Conservation (phyloP, 2,888 invertebrate genomes). For the Drosophila robusta region DNA sequence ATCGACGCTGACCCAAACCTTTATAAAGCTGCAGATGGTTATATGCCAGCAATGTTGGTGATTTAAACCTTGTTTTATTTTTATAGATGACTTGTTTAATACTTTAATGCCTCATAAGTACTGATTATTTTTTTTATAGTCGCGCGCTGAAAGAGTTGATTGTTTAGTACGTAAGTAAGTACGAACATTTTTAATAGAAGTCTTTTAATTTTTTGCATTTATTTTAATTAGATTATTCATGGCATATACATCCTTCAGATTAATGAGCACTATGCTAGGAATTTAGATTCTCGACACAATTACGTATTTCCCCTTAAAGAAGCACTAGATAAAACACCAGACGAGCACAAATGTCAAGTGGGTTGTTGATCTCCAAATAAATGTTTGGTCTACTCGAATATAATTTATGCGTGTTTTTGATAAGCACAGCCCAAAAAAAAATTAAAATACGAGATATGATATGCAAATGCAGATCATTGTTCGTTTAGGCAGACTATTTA, state of each 20-base stretch:
- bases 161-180: neutral
- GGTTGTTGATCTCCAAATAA: constrained; percentile 7
- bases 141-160: neutral
- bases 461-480: neutral
- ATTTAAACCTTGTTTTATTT: neutral
- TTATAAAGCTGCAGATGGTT: constrained; percentile 14
- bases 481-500: neutral
- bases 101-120: neutral
- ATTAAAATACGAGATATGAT: neutral
- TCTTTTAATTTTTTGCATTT: neutral
- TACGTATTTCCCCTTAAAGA: neutral
- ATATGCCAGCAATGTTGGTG: constrained; percentile 6
- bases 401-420: constrained; percentile 6
- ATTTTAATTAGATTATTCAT: neutral
- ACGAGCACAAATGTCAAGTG: neutral
- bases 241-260: neutral
- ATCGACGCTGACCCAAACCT: constrained; percentile 15
- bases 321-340: neutral
- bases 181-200: neutral
- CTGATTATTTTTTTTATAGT: neutral
- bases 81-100: constrained; percentile 12
- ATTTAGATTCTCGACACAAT: neutral
- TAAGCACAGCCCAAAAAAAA: neutral
- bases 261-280: too few relatives aligned
- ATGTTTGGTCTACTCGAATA: neutral